Evolutionary conservation across 2,113 vertebrate species (phyloP), one percentile per base, ranked within the genome.

Genomic region (Oryzias javanicus): DNA sequence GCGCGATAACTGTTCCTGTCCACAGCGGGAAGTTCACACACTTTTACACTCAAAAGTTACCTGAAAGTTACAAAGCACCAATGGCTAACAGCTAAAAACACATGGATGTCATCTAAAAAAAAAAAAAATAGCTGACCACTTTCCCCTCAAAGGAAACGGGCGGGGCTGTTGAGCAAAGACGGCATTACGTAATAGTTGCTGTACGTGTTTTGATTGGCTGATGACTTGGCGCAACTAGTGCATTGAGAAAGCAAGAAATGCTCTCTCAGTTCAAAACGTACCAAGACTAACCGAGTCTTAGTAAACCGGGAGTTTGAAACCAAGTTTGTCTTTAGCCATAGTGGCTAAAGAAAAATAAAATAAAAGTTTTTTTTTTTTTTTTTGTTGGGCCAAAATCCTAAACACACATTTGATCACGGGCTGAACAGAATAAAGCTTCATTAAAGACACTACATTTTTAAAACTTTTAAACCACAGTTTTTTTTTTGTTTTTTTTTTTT

Each of bases 111-210:
- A 85, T 85, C 82, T 80, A 84, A 78, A 76, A 79, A 79, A 78
- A 76, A 79, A 79, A 22, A 86, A 83, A 80, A 81, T 69, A 74
- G 72, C 82, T 82, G 83, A 84, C 79, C 70, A 69, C 60, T 83
- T 82, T 78, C 83, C 78, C 65, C 60, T 63, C 55, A 86, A 70
- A 84, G 83, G 85, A 85, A 86, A 60, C 78, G 86, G 86, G 90
- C 86, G 86, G 86, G 3, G 60, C 61, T 19, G 29, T 17, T 29
- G 14, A 22, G 44, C 48, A 67, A 70, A 55, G 60, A 69, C 51
- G 40, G 64, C 64, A 60, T 89, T 86, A 89, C 88, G 87, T 81
- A 75, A 81, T 65, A 14, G 15, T 42, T 27, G 47, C 64, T 55
- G 13, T 17, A 1, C 6, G 67, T 54, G 20, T 60, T 55, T 59